These are phyloP conservation scores for Strix uralensis DNA, from an alignment of 2,113 vertebrate species.

Conservation along the genomic window DNA sequence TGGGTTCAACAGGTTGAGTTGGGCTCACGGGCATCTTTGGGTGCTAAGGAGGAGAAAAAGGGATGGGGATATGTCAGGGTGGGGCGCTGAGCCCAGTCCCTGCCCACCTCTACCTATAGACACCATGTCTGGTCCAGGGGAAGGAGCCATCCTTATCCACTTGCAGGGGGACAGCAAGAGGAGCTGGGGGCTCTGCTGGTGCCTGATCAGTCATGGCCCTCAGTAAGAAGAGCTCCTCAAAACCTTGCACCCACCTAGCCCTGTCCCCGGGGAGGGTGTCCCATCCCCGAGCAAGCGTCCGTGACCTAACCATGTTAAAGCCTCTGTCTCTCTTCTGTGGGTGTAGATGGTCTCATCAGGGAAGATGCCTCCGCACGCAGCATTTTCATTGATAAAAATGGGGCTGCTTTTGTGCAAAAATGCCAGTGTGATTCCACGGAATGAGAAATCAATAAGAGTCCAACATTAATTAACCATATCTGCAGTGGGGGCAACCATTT, in stretches of 20 bases:
- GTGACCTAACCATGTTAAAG: fast-evolving
- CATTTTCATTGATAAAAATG: not conserved
- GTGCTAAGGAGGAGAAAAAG: not conserved
- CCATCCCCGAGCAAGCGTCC: fast-evolving
- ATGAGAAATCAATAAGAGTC: slow-evolving; percentile 60
- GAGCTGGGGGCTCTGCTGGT: not conserved
- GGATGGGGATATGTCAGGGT: fast-evolving
- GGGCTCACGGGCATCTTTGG: fast-evolving
- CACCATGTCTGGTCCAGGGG: fast-evolving
- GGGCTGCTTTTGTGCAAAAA: not conserved
- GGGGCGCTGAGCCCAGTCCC: not conserved
- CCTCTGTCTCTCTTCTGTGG: fast-evolving
- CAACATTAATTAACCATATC: slow-evolving; percentile 56
- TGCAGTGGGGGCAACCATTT: not conserved
- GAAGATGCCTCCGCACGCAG: fast-evolving
- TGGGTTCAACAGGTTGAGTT: not conserved
- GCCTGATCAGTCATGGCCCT: not conserved
- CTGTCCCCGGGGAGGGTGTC: fast-evolving
- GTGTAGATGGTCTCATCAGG: fast-evolving
- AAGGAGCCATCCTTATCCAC: not conserved
- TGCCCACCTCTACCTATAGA: fast-evolving
- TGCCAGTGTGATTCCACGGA: not conserved
- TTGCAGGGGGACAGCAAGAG: fast-evolving
- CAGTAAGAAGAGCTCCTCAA: fast-evolving
- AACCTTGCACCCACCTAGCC: fast-evolving